Base-by-base conservation (phyloP, 92 coral and sea anemone species). In the Phenganax subtilis region DNA sequence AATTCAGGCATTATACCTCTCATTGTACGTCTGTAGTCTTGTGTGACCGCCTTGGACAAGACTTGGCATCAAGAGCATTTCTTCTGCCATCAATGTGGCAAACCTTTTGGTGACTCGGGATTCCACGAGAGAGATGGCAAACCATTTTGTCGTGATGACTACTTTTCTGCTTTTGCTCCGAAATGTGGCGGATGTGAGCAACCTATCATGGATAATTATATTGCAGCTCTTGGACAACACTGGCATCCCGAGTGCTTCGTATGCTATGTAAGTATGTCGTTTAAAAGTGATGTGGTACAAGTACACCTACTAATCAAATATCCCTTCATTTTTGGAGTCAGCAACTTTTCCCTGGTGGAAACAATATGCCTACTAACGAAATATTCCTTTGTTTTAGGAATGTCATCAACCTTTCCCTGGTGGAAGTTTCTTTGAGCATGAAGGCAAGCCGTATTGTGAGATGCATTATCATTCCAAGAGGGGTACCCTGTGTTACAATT, bases 21-120 rank as follows among this genome's bases (percentile, higher is more conserved):
- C n/a, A 76, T 57, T 75, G 7, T 20, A 20, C 25, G 25, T 20
- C 25, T 20, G 25, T 85, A 94, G 98, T 94, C 98, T 7, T 94
- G 98, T 85, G 98, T 91, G 51, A 94, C 98, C 58, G 98, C 98
- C 25, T 68, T 94, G 80, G 98, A 90, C 82, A 96, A 94, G 86
- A 94, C 98, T 1, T 94, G 98, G 98, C 98, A 94, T 85, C 98
- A 96, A 8, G 97, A 94, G 76, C 97, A 92, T 67, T 94, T 94
- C 76, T 96, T 94, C 54, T 94, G 98, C 82, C 91, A 92, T 6
- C 89, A 91, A 82, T 94, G 98, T 77, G 96, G 97, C 12, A 75
- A 87, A 65, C 88, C 98, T 25, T 94, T 94, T 89, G 98, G 98
- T 10, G 98, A 94, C 60, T 87, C 92, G 17, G 98, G 98, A 17